A percentile compares a stretch with the other conserved stretches of the same genome.
Conservation (phyloP, 1,140 invertebrate genomes). For the Berghia stephanieae region DNA sequence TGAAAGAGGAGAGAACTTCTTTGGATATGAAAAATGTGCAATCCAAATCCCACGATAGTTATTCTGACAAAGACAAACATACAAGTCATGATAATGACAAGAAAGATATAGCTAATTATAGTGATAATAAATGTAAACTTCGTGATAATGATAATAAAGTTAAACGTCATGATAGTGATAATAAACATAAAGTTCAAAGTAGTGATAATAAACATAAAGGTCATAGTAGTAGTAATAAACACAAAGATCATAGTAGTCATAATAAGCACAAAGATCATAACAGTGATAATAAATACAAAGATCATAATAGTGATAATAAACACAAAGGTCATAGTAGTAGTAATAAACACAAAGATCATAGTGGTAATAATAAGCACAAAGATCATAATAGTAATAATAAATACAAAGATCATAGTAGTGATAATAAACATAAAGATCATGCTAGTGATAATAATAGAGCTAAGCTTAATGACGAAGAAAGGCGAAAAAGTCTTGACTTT, state of each 20-base stretch:
- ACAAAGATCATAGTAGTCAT: conserved; percentile 11
- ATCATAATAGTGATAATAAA: not conserved
- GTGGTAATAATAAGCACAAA: not conserved
- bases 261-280: not conserved
- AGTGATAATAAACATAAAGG: conserved; percentile 7
- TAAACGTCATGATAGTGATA: not conserved
- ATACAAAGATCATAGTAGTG: not conserved
- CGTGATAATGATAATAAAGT: not conserved
- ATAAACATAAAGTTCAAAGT: not conserved
- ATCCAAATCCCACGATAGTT: too few species aligned
- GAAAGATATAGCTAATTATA: not conserved
- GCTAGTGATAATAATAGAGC: not conserved
- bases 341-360: not conserved
- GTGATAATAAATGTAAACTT: not conserved
- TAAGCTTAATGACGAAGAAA: not conserved
- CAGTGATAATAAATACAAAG: not conserved
- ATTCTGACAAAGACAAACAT: not conserved
- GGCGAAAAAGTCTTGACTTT: not conserved
- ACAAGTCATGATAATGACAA: conserved; percentile 33
- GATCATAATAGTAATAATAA: not conserved
- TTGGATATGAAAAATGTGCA: too few species aligned
- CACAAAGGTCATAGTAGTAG: conserved; percentile 30
- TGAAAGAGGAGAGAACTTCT: too few species aligned
- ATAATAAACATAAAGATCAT: not conserved
- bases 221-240: too few species aligned